phyloP scores from a whole-genome alignment of 1,140 invertebrate genomes.

The Pseudomyrmex flavicornis region DNA sequence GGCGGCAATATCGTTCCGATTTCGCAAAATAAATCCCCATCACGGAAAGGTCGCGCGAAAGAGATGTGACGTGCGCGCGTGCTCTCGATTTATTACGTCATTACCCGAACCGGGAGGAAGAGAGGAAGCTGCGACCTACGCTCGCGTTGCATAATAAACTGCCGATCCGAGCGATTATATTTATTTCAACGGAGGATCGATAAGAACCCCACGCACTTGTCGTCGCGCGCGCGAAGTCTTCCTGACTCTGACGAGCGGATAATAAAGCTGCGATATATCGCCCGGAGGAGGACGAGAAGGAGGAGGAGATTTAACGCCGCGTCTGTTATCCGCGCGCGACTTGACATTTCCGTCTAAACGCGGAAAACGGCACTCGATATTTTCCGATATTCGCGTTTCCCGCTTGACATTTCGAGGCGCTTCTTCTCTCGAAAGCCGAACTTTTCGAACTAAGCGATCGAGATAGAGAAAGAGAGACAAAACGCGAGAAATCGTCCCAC shows the following conservation, averaged over 20 bases:
- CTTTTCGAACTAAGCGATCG: background rate
- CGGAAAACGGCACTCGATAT: too few relatives aligned
- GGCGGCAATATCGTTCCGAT: constrained; percentile 4
- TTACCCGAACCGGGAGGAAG: background rate
- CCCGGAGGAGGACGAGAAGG: background rate
- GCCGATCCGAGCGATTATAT: constrained; percentile 19
- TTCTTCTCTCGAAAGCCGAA: background rate
- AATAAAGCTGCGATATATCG: background rate
- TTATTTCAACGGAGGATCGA: background rate
- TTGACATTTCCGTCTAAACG: too few relatives aligned
- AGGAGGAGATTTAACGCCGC: background rate
- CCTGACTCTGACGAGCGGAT: constrained; percentile 14
- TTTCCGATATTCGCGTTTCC: too few relatives aligned
- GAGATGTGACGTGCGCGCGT: background rate
- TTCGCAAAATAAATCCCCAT: constrained; percentile 23
- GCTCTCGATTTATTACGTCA: constrained; percentile 22
- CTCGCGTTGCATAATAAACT: constrained; percentile 9
- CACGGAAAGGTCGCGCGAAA: constrained; percentile 9
- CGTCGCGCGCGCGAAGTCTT: background rate
- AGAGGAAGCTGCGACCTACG: background rate
- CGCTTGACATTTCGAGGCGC: background rate
- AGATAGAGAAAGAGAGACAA: background rate
- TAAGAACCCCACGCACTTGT: background rate
- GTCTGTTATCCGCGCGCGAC: too few relatives aligned
- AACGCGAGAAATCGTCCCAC: constrained; percentile 26